Base-by-base conservation (phyloP, 2,113 vertebrate genomes). In the Ia io region DNA sequence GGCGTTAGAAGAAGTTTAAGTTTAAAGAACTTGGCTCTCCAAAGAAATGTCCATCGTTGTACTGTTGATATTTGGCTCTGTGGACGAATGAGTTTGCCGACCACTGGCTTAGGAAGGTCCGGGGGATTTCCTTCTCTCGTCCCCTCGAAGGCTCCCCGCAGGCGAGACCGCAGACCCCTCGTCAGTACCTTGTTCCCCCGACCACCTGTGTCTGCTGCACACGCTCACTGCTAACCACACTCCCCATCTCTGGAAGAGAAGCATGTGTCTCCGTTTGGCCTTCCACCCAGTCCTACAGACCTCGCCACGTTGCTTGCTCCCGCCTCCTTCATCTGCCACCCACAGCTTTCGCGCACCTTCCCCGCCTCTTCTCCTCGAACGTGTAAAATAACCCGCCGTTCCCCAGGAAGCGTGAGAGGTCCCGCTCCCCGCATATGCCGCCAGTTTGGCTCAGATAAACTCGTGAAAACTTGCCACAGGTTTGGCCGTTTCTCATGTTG, bases 361-460 rank as follows among this genome's bases (percentile, higher is more conserved):
- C 53, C 17, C 4, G 2, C 12, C 9, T 59, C 10, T 28, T 30
- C 77, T 25, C 32, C 20, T 79, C 6, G 32, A 61, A 11, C 11
- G 53, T 10, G 4, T 42, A 28, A 42, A 42, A 32, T 5, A 17
- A 42, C 10, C 37, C 7, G 14, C 37, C 23, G 2, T 82, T 30
- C 56, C 30, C 53, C 7, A 11, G 8, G 5, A 9, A 28, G 79
- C 37, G 5, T 10, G 35, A 8, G 77, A 40, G 16, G 13, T 16
- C 7, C 6, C 32, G 13, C 35, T 11, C n/a, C 49, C 35, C 2
- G 51, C 23, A 1, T 9, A 1, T 30, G 56, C 3, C 2, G 1
- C 30, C 79, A 11, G 16, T 44, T 30, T 82, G 79, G 37, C 79
- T 63, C 79, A 12, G 18, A 61, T 20, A 30, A 42, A 12, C 79